A percentile compares a stretch with the other conserved stretches of the same genome.
Conservation (phyloP, 1,140 invertebrate species). For the Drosophila arizonae region DNA sequence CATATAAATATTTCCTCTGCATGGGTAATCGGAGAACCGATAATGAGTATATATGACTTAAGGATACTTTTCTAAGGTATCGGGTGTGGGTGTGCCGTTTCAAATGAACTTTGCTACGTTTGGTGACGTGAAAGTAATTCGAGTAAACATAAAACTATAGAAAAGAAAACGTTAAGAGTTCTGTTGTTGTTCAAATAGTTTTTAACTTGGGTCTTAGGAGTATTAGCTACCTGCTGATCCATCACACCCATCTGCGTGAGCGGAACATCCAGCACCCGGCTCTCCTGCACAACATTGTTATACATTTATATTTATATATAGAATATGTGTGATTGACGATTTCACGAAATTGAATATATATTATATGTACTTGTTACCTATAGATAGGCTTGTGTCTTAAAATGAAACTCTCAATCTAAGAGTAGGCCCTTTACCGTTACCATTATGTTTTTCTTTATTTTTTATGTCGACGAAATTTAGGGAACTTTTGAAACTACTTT, state of each 20-base stretch:
- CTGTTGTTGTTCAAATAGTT: conserved; percentile 29
- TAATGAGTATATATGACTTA: conserved; percentile 7
- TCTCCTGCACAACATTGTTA: conserved; percentile 84
- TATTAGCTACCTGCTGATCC: conserved; percentile 89
- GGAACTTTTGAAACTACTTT: conserved; percentile 51
- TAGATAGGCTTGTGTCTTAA: conserved; percentile 20
- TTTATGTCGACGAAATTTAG: conserved; percentile 41
- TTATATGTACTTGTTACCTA: conserved; percentile 21
- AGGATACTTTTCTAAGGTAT: conserved; percentile 4
- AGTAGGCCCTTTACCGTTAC: conserved; percentile 4
- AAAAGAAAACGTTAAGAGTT: conserved; percentile 56
- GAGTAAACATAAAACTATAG: conserved; percentile 63
- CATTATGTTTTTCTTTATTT: conserved; percentile 19
- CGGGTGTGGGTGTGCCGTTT: conserved; percentile 48
- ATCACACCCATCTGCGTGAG: conserved; percentile 93
- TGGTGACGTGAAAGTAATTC: conserved; percentile 53
- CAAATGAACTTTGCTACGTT: conserved; percentile 54
- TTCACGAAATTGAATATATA: conserved; percentile 37
- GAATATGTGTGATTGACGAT: conserved; percentile 39
- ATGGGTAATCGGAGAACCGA: conserved; percentile 13
- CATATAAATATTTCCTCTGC: conserved; percentile 4
- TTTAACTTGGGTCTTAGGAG: conserved; percentile 56
- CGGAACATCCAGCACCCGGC: conserved; percentile 91
- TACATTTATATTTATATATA: conserved; percentile 60
- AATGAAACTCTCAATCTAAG: neutral